A percentile compares a stretch with the other conserved stretches of the same genome.
Conservation (phyloP, 2,797 vertebrate species). For the Pampus argenteus region DNA sequence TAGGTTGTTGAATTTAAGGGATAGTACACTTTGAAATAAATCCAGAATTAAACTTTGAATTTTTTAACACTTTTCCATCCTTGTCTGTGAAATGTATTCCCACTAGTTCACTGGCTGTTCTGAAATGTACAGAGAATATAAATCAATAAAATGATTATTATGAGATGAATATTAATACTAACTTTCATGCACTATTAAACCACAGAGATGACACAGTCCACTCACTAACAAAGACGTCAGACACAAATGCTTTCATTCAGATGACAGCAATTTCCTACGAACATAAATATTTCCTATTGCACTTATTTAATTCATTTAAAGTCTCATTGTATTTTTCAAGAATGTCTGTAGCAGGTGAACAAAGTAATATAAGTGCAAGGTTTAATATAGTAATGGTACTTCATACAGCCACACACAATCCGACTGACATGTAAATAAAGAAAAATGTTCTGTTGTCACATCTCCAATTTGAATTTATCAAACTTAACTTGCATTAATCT, state of each 20-base stretch:
- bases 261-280: neutral
- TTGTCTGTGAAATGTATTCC: constrained; percentile 1
- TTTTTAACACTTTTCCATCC: too few species aligned
- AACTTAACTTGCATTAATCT: neutral
- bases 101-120: constrained; percentile 2
- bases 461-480: neutral
- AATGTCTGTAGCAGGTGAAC: neutral
- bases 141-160: constrained; percentile 11
- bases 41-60: too few species aligned
- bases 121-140: neutral
- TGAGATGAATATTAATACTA: constrained; percentile 10
- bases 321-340: neutral
- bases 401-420: neutral
- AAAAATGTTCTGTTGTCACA: neutral
- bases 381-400: neutral
- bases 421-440: neutral
- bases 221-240: constrained; percentile 6
- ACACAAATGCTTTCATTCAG: constrained; percentile 5
- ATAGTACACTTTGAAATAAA: too few species aligned
- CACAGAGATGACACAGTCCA: constrained; percentile 7
- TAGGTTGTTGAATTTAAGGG: too few species aligned
- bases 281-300: neutral
- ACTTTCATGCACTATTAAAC: constrained; percentile 33
- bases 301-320: neutral
- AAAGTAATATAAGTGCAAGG: neutral